A percentile compares a stretch with the other conserved stretches of the same genome.
These are phyloP conservation scores for Epinotia ramella DNA, from an alignment of 2,888 invertebrate species.

Conservation along the genomic window DNA sequence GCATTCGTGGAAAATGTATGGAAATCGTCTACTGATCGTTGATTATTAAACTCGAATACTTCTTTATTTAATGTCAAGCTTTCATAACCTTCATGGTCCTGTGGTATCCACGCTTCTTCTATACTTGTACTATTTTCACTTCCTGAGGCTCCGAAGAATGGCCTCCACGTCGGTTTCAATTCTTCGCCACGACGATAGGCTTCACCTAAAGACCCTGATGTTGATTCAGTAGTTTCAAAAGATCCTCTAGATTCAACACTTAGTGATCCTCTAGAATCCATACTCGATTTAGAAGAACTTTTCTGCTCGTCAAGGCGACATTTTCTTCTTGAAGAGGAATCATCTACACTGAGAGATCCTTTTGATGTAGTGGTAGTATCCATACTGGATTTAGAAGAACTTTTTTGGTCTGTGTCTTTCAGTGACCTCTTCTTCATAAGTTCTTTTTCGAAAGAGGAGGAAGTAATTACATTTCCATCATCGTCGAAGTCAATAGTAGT, in stretches of 20 bases:
- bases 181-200: slow-evolving; percentile 89
- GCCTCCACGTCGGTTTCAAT: slow-evolving; percentile 92
- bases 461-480: slow-evolving; percentile 79
- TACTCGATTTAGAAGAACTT: slow-evolving; percentile 87
- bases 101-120: slow-evolving; percentile 93
- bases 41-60: slow-evolving; percentile 76
- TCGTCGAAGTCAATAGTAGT: slow-evolving; percentile 83
- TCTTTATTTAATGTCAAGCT: slow-evolving; percentile 81
- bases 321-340: slow-evolving; percentile 78
- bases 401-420: slow-evolving; percentile 79
- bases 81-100: slow-evolving; percentile 89
- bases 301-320: slow-evolving; percentile 80
- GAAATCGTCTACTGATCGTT: slow-evolving; percentile 78
- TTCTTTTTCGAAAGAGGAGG: slow-evolving; percentile 77
- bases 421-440: slow-evolving; percentile 75
- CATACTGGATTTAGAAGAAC: slow-evolving; percentile 86
- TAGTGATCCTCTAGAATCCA: slow-evolving; percentile 87
- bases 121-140: slow-evolving; percentile 94
- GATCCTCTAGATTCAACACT: slow-evolving; percentile 90
- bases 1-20: slow-evolving; percentile 82
- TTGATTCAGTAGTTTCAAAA: slow-evolving; percentile 89
- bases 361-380: slow-evolving; percentile 82
- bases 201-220: slow-evolving; percentile 90
- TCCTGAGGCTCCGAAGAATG: slow-evolving; percentile 90
- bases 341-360: slow-evolving; percentile 82